Conservation (phyloP, 2,888 invertebrate genomes). For the Dioctria linearis region DNA sequence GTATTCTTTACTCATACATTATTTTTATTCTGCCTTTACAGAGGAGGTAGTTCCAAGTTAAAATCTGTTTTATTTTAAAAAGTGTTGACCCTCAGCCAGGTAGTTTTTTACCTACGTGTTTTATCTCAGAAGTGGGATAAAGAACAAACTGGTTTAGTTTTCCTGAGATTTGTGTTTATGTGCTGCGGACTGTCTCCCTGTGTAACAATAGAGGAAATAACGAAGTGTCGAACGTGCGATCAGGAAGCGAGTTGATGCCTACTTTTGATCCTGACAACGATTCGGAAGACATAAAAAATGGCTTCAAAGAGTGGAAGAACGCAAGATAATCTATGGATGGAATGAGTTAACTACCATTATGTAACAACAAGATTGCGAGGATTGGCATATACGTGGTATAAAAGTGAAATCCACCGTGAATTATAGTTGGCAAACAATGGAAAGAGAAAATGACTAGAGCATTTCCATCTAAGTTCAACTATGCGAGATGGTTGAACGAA, state of each 20-base stretch:
- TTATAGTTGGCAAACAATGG: slow-evolving; percentile 52
- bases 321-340: slow-evolving; percentile 45
- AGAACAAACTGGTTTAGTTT: too few relatives aligned
- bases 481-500: slow-evolving; percentile 10
- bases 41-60: too few relatives aligned
- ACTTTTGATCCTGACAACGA: slow-evolving; percentile 51
- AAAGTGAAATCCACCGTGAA: slow-evolving; percentile 39
- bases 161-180: not conserved
- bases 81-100: too few relatives aligned
- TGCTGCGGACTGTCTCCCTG: not conserved
- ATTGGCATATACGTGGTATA: slow-evolving; percentile 46
- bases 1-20: too few relatives aligned
- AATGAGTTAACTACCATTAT: slow-evolving; percentile 15
- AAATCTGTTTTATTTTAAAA: too few relatives aligned
- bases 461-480: slow-evolving; percentile 48
- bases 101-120: too few relatives aligned
- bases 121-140: not conserved
- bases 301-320: slow-evolving; percentile 51
- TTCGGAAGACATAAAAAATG: slow-evolving; percentile 26
- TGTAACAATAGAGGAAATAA: not conserved
- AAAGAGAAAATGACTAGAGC: slow-evolving; percentile 51
- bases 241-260: slow-evolving; percentile 27
- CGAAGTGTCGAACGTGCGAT: not conserved
- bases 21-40: too few relatives aligned
- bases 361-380: slow-evolving; percentile 35